phyloP scores from a whole-genome alignment of 2,888 invertebrate species.

The Lamellibrachia satsuma region DNA sequence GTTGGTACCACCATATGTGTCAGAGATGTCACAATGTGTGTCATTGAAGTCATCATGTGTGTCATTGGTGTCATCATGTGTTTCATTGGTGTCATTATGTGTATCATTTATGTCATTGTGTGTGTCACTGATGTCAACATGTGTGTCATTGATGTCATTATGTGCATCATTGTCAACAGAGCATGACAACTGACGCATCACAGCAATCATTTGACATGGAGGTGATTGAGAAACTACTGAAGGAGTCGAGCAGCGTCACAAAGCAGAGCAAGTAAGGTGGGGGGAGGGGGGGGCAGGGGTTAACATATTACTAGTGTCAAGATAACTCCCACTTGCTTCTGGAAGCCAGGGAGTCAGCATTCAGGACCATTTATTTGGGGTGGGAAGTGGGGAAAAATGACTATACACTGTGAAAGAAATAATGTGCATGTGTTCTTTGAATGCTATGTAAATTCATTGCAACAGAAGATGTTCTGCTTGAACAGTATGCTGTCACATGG shows the following conservation, averaged over 20 bases:
- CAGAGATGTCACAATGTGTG: no score
- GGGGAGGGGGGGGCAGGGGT: neutral
- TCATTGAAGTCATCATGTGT: no score
- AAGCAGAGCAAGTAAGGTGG: conserved; percentile 63
- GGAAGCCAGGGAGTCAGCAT: neutral
- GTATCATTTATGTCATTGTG: no score
- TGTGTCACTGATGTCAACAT: no score
- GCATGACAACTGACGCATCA: neutral
- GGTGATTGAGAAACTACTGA: conserved; percentile 58
- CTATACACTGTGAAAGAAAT: neutral
- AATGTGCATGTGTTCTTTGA: no score
- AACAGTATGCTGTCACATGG: no score
- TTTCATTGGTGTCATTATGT: no score
- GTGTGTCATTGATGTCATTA: neutral
- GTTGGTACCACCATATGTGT: no score
- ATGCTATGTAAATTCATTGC: no score
- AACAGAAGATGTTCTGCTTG: no score
- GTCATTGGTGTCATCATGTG: no score
- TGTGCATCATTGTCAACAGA: neutral
- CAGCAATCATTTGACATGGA: conserved; percentile 50
- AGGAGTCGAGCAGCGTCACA: conserved; percentile 59
- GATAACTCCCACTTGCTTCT: neutral
- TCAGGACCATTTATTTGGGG: neutral
- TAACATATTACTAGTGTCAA: neutral
- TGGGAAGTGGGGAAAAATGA: neutral